Conservation (phyloP, 2,888 invertebrate species). For the Pandemis cinnamomeana region DNA sequence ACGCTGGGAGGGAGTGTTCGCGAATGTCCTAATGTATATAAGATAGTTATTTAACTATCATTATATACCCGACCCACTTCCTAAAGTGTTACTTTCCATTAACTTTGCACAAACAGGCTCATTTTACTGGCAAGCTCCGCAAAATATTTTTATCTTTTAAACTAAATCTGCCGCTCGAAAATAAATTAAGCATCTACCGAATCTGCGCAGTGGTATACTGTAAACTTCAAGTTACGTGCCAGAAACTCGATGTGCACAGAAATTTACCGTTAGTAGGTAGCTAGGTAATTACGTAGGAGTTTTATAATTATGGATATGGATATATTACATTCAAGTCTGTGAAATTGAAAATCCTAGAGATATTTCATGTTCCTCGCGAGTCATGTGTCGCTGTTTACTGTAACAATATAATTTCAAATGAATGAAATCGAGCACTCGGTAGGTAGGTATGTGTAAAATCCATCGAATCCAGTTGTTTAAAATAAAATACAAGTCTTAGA, state of each 20-base stretch:
- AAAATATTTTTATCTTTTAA: not conserved
- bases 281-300: not conserved
- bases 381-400: too few species aligned
- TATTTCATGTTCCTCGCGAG: too few species aligned
- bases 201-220: not conserved
- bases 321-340: too few species aligned
- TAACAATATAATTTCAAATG: too few species aligned
- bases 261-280: not conserved
- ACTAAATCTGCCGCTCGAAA: not conserved
- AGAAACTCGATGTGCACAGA: not conserved
- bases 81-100: not conserved
- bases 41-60: constrained; percentile 23
- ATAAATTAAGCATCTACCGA: not conserved
- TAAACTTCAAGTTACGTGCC: not conserved
- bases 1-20: constrained; percentile 59
- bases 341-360: too few species aligned
- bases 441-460: too few species aligned
- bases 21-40: constrained; percentile 50
- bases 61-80: constrained; percentile 11
- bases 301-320: not conserved
- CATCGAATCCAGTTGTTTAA: too few species aligned
- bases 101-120: not conserved
- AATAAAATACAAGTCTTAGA: too few species aligned
- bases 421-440: too few species aligned
- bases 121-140: not conserved